Conservation (phyloP, 2,113 vertebrate species). For the Rhombomys opimus region DNA sequence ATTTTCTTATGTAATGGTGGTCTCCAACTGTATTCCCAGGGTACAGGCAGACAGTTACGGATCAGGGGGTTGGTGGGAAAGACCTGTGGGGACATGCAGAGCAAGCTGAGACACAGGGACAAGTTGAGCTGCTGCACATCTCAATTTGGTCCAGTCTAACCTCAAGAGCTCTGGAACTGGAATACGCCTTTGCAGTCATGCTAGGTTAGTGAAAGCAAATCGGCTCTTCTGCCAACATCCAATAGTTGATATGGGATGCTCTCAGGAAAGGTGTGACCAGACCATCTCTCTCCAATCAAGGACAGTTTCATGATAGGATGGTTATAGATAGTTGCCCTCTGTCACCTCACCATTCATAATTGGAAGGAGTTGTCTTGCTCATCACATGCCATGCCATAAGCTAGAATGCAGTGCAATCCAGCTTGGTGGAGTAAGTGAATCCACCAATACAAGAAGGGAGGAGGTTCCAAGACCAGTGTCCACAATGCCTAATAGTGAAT, state of each 20-base stretch:
- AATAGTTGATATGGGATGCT: neutral
- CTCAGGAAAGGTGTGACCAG: neutral
- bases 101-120: neutral
- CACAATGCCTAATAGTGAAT: rapidly evolving
- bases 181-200: neutral
- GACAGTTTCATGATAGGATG: neutral
- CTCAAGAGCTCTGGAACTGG: rapidly evolving
- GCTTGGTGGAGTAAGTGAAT: neutral
- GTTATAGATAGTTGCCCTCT: neutral
- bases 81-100: rapidly evolving
- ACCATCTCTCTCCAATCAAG: neutral
- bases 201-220: neutral
- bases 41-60: neutral
- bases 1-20: neutral
- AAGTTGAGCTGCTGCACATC: rapidly evolving
- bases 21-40: neutral
- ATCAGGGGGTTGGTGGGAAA: neutral
- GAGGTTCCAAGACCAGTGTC: rapidly evolving
- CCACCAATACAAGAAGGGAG: neutral
- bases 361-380: neutral
- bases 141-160: neutral
- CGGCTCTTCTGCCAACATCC: neutral
- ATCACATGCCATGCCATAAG: neutral
- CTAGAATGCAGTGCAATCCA: too few relatives aligned
- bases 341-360: neutral